Evolutionary conservation across 2,797 vertebrate genomes (phyloP).

Genomic region (Macropodus opercularis): DNA sequence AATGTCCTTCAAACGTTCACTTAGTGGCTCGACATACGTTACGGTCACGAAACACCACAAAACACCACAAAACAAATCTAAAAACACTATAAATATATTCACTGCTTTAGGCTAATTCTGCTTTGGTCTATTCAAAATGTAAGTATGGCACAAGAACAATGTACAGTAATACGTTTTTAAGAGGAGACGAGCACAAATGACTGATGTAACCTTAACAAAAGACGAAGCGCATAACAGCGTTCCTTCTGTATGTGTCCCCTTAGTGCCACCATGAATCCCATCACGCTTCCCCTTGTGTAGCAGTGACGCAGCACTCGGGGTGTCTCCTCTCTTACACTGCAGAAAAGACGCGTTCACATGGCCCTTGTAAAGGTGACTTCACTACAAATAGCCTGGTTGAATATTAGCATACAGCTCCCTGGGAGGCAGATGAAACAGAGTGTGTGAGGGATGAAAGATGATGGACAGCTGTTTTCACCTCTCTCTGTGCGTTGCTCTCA

Average conservation of each 20-base stretch:
- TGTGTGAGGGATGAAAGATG: constrained; percentile 14
- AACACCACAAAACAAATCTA: no score
- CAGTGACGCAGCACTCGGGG: constrained; percentile 55
- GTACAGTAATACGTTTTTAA: no score
- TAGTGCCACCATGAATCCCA: constrained; percentile 8
- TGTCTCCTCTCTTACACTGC: constrained; percentile 57
- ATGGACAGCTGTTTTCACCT: constrained; percentile 7
- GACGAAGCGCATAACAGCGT: no score
- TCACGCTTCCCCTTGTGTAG: constrained; percentile 30
- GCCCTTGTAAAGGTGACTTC: constrained; percentile 62
- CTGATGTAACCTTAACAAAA: no score
- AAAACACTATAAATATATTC: no score
- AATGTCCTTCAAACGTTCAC: no score
- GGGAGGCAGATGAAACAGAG: constrained; percentile 30
- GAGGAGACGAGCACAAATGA: no score
- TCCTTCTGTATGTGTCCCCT: neutral
- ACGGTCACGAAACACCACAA: no score
- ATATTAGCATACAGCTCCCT: constrained; percentile 48
- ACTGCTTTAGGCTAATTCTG: no score
- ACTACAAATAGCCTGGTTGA: constrained; percentile 50
- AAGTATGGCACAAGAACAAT: no score
- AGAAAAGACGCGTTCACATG: constrained; percentile 26
- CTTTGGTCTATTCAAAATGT: no score
- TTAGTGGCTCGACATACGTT: no score
- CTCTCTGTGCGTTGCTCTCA: constrained; percentile 13